Percentiles rank a stretch among this genome's conserved stretches.
Evolutionary conservation across 2,113 vertebrate genomes (phyloP).

Genomic region (Xenopus laevis): DNA sequence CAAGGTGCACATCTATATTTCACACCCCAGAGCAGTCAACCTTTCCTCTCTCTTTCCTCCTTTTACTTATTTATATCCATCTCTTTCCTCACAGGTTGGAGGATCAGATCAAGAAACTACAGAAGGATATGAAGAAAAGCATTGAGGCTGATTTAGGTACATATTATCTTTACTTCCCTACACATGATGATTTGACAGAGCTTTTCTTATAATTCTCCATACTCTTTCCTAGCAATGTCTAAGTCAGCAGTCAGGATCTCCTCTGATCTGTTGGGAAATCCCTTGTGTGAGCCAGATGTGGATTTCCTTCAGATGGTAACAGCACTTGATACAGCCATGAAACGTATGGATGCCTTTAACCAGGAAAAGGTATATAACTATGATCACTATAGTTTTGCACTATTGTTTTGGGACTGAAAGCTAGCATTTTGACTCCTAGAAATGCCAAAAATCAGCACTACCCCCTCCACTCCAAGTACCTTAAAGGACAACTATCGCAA

Average conservation of each 20-base stretch:
- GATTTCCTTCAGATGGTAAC: conserved; percentile 84
- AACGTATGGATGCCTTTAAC: conserved; percentile 93
- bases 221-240: conserved; percentile 79
- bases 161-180: neutral
- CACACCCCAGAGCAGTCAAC: too few relatives aligned
- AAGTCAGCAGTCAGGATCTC: conserved; percentile 94
- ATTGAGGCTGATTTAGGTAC: conserved; percentile 92
- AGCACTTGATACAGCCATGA: conserved; percentile 91
- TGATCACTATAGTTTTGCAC: too few relatives aligned
- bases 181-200: too few relatives aligned
- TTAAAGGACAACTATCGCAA: too few relatives aligned
- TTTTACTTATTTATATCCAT: neutral
- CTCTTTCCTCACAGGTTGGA: conserved; percentile 77
- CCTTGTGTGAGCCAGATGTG: conserved; percentile 90
- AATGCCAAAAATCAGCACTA: too few relatives aligned
- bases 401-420: too few relatives aligned
- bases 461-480: too few relatives aligned
- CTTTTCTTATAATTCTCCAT: neutral
- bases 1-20: too few relatives aligned
- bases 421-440: too few relatives aligned
- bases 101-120: conserved; percentile 95
- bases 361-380: conserved; percentile 98
- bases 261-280: conserved; percentile 85
- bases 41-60: too few relatives aligned
- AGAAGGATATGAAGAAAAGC: conserved; percentile 99